Percentiles rank a stretch among this genome's conserved stretches.
phyloP scores from a whole-genome alignment of 2,797 vertebrate species.

The Lateolabrax maculatus region DNA sequence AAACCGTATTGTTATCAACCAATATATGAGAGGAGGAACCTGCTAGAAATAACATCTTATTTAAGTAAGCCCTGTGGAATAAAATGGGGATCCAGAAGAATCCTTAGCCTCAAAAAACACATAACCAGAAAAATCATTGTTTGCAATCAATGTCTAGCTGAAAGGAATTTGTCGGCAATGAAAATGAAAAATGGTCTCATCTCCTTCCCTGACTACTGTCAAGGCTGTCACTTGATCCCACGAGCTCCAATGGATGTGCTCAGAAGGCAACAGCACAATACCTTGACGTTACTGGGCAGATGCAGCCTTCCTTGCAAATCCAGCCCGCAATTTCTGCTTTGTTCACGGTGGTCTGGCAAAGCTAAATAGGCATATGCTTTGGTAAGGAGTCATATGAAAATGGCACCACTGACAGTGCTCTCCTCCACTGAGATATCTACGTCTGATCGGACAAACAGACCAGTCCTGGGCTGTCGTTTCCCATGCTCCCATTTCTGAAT shows the following conservation, averaged over 20 bases:
- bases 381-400: not conserved
- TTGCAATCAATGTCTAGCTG: conserved; percentile 1
- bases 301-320: conserved; percentile 12
- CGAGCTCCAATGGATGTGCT: not conserved
- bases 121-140: not conserved
- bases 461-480: not conserved
- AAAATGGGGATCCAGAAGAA: conserved; percentile 25
- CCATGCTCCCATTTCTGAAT: conserved; percentile 8
- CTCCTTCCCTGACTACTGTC: not conserved
- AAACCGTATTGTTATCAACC: too few species aligned
- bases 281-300: conserved; percentile 11
- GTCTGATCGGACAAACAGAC: conserved; percentile 6
- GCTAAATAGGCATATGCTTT: not conserved
- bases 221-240: conserved; percentile 28
- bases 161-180: conserved; percentile 8
- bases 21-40: conserved; percentile 8
- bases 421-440: conserved; percentile 6
- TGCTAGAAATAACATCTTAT: conserved; percentile 6
- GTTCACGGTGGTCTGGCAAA: not conserved
- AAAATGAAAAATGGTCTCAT: conserved; percentile 27
- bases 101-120: not conserved
- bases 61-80: not conserved
- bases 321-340: conserved; percentile 6
- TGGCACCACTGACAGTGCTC: not conserved
- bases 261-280: not conserved